Evolutionary conservation across 2,113 vertebrate species (phyloP).

Genomic region (Cryptomyrus ogoouensis): DNA sequence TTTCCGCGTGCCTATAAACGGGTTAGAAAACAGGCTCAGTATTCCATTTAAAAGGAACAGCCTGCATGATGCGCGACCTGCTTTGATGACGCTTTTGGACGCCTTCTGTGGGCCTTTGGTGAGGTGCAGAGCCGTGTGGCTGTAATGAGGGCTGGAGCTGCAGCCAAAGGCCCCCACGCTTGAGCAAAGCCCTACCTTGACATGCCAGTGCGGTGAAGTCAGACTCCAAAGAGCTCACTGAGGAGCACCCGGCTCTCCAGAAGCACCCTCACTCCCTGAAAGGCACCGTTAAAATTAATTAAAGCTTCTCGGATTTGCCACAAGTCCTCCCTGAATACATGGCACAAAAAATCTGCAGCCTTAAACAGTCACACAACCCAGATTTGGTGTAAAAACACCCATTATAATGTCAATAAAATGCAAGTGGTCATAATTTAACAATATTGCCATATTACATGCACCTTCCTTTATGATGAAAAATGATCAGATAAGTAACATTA

Average conservation of each 20-base stretch:
- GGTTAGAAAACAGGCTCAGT: background rate
- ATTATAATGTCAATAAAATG: background rate
- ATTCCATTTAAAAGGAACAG: background rate
- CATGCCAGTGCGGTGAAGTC: conserved; percentile 85
- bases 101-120: background rate
- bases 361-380: background rate
- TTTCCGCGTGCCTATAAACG: background rate
- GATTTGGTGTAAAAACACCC: background rate
- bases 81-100: background rate
- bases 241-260: conserved; percentile 74
- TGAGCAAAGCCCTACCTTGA: conserved; percentile 59
- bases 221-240: conserved; percentile 81
- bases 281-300: conserved; percentile 98
- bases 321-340: conserved; percentile 56
- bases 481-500: background rate
- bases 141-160: background rate
- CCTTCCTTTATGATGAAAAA: background rate
- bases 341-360: background rate
- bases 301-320: conserved; percentile 76
- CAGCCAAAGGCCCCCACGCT: conserved; percentile 40
- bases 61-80: background rate
- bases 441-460: background rate
- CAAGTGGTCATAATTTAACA: background rate
- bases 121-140: background rate
- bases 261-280: conserved; percentile 79